Base-by-base conservation (phyloP, 2,888 invertebrate genomes). In the Drosophila mettleri region DNA sequence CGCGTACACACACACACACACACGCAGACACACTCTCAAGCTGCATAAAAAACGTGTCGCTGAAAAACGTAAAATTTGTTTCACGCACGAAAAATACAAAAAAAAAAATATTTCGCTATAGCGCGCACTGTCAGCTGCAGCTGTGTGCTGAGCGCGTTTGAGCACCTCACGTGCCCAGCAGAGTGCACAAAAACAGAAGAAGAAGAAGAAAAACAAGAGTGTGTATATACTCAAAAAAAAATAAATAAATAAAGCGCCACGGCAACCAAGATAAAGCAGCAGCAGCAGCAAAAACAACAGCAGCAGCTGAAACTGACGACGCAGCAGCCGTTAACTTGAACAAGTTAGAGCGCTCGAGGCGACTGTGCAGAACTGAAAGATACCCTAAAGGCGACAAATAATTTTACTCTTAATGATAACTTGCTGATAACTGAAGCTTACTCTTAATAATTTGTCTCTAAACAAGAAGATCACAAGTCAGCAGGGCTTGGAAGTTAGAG, bases 31-130 rank as follows among this genome's bases (percentile, higher is more conserved):
- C 34, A 5, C 5, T 6, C 24, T 3, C 43, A 55, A 62, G 39
- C 54, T 60, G 55, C 67, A 58, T 54, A 58, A 54, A 61, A 69
- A 78, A 66, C 74, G 66, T 57, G 48, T 62, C 69, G 69, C 55
- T 63, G 61, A 71, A 69, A 71, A 74, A 67, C 65, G 61, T 12
- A 54, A 85, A 82, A 82, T 71, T 84, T 69, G 75, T 72, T 75
- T 64, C 68, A 80, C 72, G 80, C 80, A 65, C 52, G 20, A 36
- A 45, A 27, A 45, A 27, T 16, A 10, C 24, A 22, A 0, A 12
- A 7, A 49, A 36, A 72, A 69, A 76, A 79, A 10, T 5, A 12
- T 20, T 24, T 75, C 31, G 18, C 18, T 14, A 48, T 54, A 24
- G 43, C 66, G n/a, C 48, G 5, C 46, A 36, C 41, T 63, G 76